Evolutionary conservation across 2,113 vertebrate species (phyloP), one percentile per base, ranked within the genome.

Genomic region (Electrona antarctica): DNA sequence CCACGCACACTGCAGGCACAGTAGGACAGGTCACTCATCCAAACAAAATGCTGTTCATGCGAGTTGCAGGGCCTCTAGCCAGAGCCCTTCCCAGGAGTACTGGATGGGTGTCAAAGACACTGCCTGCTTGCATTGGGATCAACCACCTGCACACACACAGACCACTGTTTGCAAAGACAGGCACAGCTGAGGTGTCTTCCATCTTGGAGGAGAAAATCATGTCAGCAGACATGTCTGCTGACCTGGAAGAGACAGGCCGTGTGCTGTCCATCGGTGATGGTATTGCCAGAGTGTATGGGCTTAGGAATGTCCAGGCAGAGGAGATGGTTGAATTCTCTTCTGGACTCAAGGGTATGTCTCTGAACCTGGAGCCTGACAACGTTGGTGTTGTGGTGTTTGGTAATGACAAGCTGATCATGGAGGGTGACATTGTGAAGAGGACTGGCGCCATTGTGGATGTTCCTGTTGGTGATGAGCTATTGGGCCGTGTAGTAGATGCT

Each of bases 261-360:
- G 98, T 99, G 80, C 93, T 99, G 78, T 99, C 97, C 0, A 98
- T 99, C 8, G 98, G 98, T 69, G 98, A 99, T 0, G 98, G 98
- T 84, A 99, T 99, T 77, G 98, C 98, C 83, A 95, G 97, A 66
- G 97, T 99, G 0, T 98, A 99, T 0, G 98, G 98, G 0, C 91
- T 99, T 12, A 96, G 96, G 74, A 99, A 99, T 73, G 97, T 99
- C 72, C 97, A 99, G 87, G 97, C 98, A 21, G 98, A 99, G 79
- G 98, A 99, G 93, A 99, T 99, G 98, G 98, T 99, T 85, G 98
- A 99, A 9, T 99, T 99, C 89, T 99, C 98, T 41, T 99, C 98
- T 69, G 98, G 98, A 1, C 1, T 66, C 11, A 65, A 99, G 97
- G 97, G 97, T 8, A 99, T 99, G 97, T 97, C 97, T 87, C 88